Evolutionary conservation across 92 coral and sea anemone species (phyloP), one percentile per base, ranked within the genome.

Genomic region (Isaurus tuberculatus): DNA sequence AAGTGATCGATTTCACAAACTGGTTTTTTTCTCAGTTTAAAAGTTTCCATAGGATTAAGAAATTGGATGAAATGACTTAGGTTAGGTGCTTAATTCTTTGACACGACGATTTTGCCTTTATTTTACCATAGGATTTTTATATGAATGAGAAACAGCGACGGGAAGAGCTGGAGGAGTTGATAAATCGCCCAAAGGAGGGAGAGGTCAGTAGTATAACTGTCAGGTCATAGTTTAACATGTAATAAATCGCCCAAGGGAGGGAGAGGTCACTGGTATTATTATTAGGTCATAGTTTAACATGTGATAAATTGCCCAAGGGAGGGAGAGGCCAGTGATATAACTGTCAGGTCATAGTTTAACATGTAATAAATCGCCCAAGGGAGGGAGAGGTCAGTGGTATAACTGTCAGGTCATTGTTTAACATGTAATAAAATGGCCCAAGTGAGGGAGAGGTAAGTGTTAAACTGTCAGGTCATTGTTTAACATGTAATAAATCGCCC

Each of bases 131-230:
- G 81, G 81, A 53, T 7, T 32, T 36, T 29, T 75, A 75, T 34
- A 20, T 25, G 46, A 28, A n/a, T 1, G 67, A 55, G 20, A 75
- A 55, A 23, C 66, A 30, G 27, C 65, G 67, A 19, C n/a, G 65
- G 34, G 81, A 75, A 48, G 81, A 75, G 44, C 49, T 75, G 14
- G 81, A 75, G 14, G 81, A 75, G 5, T 75, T 75, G 4, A n/a
- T 75, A 25, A 51, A 23, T 28, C 81, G 48, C 48, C 43, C 65
- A 3, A 58, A 20, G 15, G 81, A 58, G 36, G 81, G 72, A 32
- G 72, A 67, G 72, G 72, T 67, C 25, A 33, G 72, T 34, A 19
- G 42, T 32, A 13, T 55, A 19, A 8, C 23, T 55, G 25, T 8
- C 61, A 16, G 19, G 61, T 53, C 23, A 19, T 55, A 55, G 19